A percentile compares a stretch with the other conserved stretches of the same genome.
Conservation (phyloP, 1,140 invertebrate genomes). For the Anoplolepis gracilipes region DNA sequence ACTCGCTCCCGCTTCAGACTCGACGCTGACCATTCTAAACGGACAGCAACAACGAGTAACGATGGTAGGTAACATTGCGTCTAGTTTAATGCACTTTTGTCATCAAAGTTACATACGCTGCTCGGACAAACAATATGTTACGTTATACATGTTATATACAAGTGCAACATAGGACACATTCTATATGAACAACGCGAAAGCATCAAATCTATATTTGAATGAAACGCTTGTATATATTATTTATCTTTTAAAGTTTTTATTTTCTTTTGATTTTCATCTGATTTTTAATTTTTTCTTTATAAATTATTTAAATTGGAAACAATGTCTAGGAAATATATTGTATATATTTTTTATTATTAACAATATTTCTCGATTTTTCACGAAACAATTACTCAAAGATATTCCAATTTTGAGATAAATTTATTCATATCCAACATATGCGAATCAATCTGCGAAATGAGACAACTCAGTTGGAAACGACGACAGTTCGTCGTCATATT, state of each 20-base stretch:
- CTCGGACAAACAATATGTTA: not conserved
- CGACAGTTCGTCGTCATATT: constrained; percentile 62
- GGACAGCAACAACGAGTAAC: not conserved
- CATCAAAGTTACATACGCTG: constrained; percentile 17
- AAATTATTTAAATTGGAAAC: not conserved
- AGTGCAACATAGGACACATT: not conserved
- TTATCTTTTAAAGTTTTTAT: too few species aligned
- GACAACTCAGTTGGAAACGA: constrained; percentile 40
- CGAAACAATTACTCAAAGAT: constrained; percentile 28
- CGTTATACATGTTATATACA: not conserved
- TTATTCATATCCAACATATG: constrained; percentile 23
- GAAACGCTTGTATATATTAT: not conserved
- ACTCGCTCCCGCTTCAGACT: not conserved
- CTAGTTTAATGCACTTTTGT: constrained; percentile 36
- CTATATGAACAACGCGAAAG: not conserved
- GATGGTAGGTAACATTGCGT: not conserved
- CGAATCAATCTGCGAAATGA: constrained; percentile 61
- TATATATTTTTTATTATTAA: not conserved
- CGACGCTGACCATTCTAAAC: not conserved
- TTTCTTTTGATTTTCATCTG: not conserved
- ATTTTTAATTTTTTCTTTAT: not conserved
- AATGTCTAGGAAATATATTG: not conserved
- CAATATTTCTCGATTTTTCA: not conserved
- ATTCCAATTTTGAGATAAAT: constrained; percentile 51
- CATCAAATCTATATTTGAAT: not conserved